These are phyloP conservation scores for Drosophila mulleri DNA, from an alignment of 2,888 invertebrate species.

Conservation along the genomic window DNA sequence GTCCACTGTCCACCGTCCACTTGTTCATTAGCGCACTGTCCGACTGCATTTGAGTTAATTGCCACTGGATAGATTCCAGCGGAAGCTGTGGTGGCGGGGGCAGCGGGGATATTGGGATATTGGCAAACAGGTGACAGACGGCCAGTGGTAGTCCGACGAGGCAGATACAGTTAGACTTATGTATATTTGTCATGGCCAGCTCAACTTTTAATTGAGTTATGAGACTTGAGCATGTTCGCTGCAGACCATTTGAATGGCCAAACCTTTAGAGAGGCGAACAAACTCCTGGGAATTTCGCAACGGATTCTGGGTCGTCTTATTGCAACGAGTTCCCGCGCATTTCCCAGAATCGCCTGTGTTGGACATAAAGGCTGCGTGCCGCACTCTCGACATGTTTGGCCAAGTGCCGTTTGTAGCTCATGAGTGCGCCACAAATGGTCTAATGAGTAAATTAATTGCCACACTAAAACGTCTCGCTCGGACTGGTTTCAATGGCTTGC, in stretches of 20 bases:
- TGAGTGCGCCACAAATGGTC: slow-evolving; percentile 54
- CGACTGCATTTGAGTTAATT: slow-evolving; percentile 46
- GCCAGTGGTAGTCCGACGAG: slow-evolving; percentile 13
- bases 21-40: slow-evolving; percentile 69
- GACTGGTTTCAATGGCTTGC: slow-evolving; percentile 39
- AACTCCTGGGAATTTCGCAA: slow-evolving; percentile 60
- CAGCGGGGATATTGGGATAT: neutral
- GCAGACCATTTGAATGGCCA: slow-evolving; percentile 49
- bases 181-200: slow-evolving; percentile 35
- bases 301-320: slow-evolving; percentile 60
- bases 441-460: slow-evolving; percentile 69
- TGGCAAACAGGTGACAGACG: slow-evolving; percentile 25
- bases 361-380: slow-evolving; percentile 60
- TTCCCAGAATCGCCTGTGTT: slow-evolving; percentile 47
- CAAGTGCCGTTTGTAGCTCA: slow-evolving; percentile 51
- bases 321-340: slow-evolving; percentile 30
- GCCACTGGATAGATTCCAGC: slow-evolving; percentile 6
- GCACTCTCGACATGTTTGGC: slow-evolving; percentile 47
- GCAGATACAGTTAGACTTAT: slow-evolving; percentile 47
- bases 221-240: slow-evolving; percentile 30
- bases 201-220: slow-evolving; percentile 55
- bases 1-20: slow-evolving; percentile 43
- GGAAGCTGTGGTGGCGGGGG: neutral
- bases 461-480: slow-evolving; percentile 36
- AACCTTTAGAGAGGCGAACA: slow-evolving; percentile 37